Percentiles rank a stretch among this genome's conserved stretches.
Conservation (phyloP, 2,888 invertebrate species). For the Selenia dentaria region DNA sequence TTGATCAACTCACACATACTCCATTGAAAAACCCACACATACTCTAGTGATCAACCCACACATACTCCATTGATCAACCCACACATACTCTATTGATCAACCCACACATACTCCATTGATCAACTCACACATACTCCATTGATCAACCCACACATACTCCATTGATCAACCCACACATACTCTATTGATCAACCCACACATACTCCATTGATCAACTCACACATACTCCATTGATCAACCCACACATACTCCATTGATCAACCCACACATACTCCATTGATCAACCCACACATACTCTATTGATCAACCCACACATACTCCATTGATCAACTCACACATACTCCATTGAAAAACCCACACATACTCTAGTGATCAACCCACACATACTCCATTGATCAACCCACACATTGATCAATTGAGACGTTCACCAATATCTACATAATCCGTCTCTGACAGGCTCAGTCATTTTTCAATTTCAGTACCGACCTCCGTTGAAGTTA, state of each 20-base stretch:
- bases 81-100: not conserved
- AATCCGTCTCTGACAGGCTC: slow-evolving; percentile 25
- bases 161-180: not conserved
- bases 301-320: slow-evolving; percentile 17
- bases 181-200: too few relatives aligned
- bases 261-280: not conserved
- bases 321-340: not conserved
- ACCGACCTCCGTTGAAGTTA: slow-evolving; percentile 2
- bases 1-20: not conserved
- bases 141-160: slow-evolving; percentile 16
- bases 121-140: too few relatives aligned
- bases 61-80: slow-evolving; percentile 15
- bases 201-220: slow-evolving; percentile 24
- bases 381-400: too few relatives aligned
- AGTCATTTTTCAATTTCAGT: slow-evolving; percentile 42
- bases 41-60: not conserved
- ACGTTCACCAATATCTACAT: slow-evolving; percentile 19
- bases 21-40: slow-evolving; percentile 15
- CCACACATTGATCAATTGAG: not conserved
- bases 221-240: not conserved
- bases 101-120: not conserved
- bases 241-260: slow-evolving; percentile 10
- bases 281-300: not conserved
- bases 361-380: too few relatives aligned
- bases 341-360: not conserved